A percentile compares a stretch with the other conserved stretches of the same genome.
Conservation (phyloP, 1,140 invertebrate species). For the Brachionus koreanus region DNA sequence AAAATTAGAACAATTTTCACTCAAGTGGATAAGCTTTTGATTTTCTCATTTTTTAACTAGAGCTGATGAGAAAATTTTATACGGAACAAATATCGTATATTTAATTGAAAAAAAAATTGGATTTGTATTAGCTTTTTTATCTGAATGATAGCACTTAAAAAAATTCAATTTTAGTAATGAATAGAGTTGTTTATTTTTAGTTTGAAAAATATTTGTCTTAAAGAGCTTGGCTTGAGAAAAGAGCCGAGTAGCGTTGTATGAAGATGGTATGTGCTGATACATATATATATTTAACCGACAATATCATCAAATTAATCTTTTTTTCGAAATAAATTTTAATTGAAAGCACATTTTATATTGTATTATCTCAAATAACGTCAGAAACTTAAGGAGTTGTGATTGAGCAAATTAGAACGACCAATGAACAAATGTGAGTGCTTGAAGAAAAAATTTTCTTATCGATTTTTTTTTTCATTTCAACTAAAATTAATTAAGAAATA, state of each 20-base stretch:
- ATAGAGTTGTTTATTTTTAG: not conserved
- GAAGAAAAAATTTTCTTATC: conserved; percentile 4
- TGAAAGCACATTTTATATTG: not conserved
- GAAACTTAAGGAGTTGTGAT: not conserved
- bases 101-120: not conserved
- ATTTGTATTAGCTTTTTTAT: not conserved
- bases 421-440: not conserved
- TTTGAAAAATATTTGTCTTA: not conserved
- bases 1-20: not conserved
- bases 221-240: not conserved
- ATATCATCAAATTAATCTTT: not conserved
- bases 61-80: not conserved
- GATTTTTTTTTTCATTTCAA: conserved; percentile 6
- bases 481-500: not conserved
- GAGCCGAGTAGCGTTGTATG: not conserved
- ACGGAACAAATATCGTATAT: not conserved
- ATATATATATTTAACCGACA: not conserved
- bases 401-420: not conserved
- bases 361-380: not conserved
- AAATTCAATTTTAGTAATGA: not conserved
- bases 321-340: not conserved
- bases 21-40: not conserved
- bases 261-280: not conserved
- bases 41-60: not conserved
- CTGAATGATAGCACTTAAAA: not conserved